Evolutionary conservation across 1,140 invertebrate genomes (phyloP), one percentile per base, ranked within the genome.

Genomic region (Rhizoglyphus robini): DNA sequence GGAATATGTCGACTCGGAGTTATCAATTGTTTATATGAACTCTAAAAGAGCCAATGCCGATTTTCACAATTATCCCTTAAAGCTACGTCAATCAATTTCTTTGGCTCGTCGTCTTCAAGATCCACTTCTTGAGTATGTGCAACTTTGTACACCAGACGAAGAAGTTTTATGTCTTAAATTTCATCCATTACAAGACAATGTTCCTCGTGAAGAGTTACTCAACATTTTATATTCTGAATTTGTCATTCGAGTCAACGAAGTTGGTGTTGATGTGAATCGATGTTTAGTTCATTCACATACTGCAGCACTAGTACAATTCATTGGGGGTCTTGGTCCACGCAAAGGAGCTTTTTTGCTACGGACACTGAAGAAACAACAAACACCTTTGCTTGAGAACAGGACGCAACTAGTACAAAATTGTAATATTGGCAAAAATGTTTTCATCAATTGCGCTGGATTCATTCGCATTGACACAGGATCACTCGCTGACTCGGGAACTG

Each of bases 381-480:
- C 87, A 4, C 95, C 94, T 79, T 88, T 91, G 32, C 74, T 97
- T 27, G 92, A 96, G 76, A 97, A 95, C 74, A 80, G 95, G 74
- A 94, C 92, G 0, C 93, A 97, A 73, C 77, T 99, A 1, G 91
- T 99, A 0, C 96, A 91, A 0, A 81, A 84, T 2, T 96, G 91
- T 77, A 89, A 95, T 71, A 89, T 99, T 87, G 96, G 95, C 2
- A 93, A 95, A 0, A 97, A 96, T 78, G 90, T 99, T 0, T 98
- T 99, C 71, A 92, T 99, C 67, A 99, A 99, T 75, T 98, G 94
- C 79, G 92, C 95, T 41, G 96, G 96, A 36, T 99, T 99, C 72
- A 96, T 99, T 27, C 97, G 94, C 79, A 96, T 99, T 67, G 95
- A 99, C 69, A 96, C 94, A 0, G 90, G 88, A 70, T 88, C 89